phyloP scores from a whole-genome alignment of 2,888 invertebrate genomes.

The Lathronympha strigana region DNA sequence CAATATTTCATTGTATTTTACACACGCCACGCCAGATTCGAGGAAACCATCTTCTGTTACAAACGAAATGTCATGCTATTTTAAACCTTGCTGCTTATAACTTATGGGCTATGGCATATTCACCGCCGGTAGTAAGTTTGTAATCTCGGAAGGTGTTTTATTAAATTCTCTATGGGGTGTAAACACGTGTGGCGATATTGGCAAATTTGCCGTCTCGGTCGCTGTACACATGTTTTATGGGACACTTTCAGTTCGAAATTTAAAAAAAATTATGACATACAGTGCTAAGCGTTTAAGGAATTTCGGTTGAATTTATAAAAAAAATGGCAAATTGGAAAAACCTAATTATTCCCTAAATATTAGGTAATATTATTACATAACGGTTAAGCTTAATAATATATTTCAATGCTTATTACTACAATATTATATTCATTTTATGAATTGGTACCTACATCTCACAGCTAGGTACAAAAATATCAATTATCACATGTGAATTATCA shows the following conservation, averaged over 20 bases:
- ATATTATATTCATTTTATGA: too few species aligned
- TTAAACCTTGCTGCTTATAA: neutral
- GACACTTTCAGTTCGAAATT: conserved; percentile 25
- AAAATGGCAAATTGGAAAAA: neutral
- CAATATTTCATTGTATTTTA: conserved; percentile 34
- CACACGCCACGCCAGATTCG: conserved; percentile 18
- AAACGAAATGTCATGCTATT: conserved; percentile 5
- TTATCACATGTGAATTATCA: too few species aligned
- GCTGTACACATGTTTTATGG: conserved; percentile 37
- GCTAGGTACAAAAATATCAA: too few species aligned
- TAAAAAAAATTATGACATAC: conserved; percentile 32
- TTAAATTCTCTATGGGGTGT: conserved; percentile 61
- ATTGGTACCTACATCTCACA: too few species aligned
- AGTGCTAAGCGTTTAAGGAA: neutral
- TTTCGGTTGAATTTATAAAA: neutral
- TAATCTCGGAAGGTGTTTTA: conserved; percentile 56
- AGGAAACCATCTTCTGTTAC: neutral
- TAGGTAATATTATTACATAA: too few species aligned
- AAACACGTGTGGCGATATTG: conserved; percentile 55
- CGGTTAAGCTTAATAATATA: too few species aligned
- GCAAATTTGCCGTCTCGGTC: conserved; percentile 41
- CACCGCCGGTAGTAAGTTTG: neutral
- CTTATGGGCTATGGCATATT: conserved; percentile 2
- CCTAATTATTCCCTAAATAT: too few species aligned
- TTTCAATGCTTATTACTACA: too few species aligned